These are phyloP conservation scores for Antheraea mylitta DNA, from an alignment of 1,140 invertebrate species.

Conservation along the genomic window DNA sequence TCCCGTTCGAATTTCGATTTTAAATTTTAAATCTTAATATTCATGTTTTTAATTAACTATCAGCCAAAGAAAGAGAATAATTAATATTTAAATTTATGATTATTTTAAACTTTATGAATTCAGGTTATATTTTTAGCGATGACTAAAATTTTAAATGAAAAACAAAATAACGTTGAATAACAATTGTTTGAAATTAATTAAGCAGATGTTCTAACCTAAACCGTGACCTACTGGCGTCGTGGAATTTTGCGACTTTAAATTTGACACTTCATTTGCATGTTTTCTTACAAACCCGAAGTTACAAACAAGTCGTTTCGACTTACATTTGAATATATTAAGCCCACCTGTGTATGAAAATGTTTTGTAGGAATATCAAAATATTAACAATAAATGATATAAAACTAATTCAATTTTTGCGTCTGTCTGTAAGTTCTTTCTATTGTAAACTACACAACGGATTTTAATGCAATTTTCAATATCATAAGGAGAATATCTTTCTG, in stretches of 20 bases:
- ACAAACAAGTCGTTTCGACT: not conserved
- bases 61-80: not conserved
- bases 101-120: not conserved
- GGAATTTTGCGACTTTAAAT: not conserved
- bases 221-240: not conserved
- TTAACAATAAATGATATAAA: too few relatives aligned
- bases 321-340: not conserved
- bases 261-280: not conserved
- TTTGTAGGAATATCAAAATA: too few relatives aligned
- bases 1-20: not conserved
- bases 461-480: too few relatives aligned
- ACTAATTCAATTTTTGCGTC: too few relatives aligned
- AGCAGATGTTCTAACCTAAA: not conserved
- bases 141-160: not conserved
- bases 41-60: not conserved
- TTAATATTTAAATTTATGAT: not conserved
- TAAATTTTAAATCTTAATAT: not conserved
- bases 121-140: not conserved
- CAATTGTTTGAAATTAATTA: not conserved
- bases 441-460: too few relatives aligned
- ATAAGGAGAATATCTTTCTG: too few relatives aligned
- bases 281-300: not conserved
- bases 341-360: not conserved
- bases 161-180: not conserved
- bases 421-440: too few relatives aligned